Percentiles rank a stretch among this genome's conserved stretches.
Conservation (phyloP, 92 coral and sea anemone species). For the Epizoanthus stellaris region DNA sequence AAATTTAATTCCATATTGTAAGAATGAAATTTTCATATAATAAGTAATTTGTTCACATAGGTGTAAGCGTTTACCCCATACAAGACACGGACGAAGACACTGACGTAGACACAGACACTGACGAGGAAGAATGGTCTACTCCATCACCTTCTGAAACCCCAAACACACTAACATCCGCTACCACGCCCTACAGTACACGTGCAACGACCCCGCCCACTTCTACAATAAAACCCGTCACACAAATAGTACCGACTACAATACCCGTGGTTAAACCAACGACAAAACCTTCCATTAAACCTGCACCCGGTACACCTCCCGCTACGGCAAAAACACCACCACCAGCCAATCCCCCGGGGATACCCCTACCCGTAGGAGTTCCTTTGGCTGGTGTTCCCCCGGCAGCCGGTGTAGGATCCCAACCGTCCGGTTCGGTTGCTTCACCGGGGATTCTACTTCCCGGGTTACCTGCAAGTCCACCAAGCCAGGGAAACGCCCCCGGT, state of each 20-base stretch:
- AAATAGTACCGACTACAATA: not conserved
- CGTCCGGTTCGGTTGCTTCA: not conserved
- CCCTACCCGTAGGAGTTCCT: not conserved
- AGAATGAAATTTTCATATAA: too few relatives aligned
- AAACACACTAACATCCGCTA: not conserved
- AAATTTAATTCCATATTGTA: too few relatives aligned
- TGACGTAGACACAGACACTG: slow-evolving; percentile 5
- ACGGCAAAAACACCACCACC: not conserved
- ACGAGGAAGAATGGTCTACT: slow-evolving; percentile 18
- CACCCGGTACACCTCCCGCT: not conserved
- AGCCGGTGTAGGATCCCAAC: not conserved
- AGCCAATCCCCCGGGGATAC: slow-evolving; percentile 3
- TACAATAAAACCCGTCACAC: slow-evolving; percentile 1
- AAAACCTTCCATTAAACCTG: not conserved
- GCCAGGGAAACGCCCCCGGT: slow-evolving; percentile 4
- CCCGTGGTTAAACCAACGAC: not conserved
- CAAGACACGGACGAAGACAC: not conserved
- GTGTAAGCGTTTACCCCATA: slow-evolving; percentile 8
- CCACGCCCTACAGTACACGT: not conserved
- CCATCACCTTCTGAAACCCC: not conserved
- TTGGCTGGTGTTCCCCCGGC: not conserved
- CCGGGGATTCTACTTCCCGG: not conserved
- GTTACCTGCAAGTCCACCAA: not conserved
- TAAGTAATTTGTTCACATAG: not conserved
- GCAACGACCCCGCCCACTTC: not conserved